Conservation (phyloP, 2,113 vertebrate species). For the Sitta europaea region DNA sequence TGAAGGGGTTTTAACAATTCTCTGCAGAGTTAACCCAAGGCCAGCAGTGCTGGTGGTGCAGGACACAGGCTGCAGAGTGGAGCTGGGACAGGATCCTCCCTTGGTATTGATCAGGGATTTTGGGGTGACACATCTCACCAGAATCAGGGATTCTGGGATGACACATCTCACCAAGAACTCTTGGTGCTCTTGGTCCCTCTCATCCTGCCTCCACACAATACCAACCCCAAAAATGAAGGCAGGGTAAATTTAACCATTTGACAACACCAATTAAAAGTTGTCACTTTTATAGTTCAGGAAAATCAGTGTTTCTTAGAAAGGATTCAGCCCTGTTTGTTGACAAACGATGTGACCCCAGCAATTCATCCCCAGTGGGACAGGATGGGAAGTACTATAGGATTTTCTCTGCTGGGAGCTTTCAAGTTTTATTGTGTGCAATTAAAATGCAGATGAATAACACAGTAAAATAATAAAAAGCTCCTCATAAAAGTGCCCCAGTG, state of each 20-base stretch:
- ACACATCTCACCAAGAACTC: not conserved
- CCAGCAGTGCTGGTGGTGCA: not conserved
- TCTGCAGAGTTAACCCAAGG: not conserved
- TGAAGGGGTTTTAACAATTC: not conserved
- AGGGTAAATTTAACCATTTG: not conserved
- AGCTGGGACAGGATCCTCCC: not conserved
- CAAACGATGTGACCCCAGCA: not conserved
- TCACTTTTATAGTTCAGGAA: not conserved
- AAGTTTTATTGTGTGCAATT: conserved; percentile 57
- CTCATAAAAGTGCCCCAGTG: conserved; percentile 15
- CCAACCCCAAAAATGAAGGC: not conserved
- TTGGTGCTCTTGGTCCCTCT: not conserved
- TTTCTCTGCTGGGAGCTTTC: conserved; percentile 58
- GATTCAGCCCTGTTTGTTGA: not conserved
- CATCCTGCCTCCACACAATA: not conserved
- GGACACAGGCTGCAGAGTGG: not conserved
- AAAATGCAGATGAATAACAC: conserved; percentile 51
- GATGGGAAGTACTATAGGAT: conserved; percentile 25
- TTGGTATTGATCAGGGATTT: not conserved
- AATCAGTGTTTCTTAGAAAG: not conserved
- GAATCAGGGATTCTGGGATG: not conserved
- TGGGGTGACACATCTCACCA: not conserved
- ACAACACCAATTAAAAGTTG: not conserved
- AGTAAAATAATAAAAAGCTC: conserved; percentile 57
- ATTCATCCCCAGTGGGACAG: conserved; percentile 36